Base-by-base conservation (phyloP, 1,140 invertebrate genomes). In the Leptinotarsa lineolata region DNA sequence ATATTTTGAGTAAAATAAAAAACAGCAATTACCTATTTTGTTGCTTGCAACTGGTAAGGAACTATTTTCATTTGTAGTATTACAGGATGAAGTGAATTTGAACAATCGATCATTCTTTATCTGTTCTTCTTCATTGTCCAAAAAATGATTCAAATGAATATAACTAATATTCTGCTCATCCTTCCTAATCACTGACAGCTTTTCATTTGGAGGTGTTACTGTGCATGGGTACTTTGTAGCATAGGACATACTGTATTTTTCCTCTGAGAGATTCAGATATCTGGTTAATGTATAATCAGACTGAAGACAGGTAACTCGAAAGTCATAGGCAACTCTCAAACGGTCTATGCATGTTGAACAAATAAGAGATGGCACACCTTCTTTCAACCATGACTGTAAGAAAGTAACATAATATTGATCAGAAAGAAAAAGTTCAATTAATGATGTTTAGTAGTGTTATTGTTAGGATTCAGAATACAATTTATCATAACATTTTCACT, bases 141-240 rank as follows among this genome's bases (percentile, higher is more conserved):
- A 73, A 72, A 83, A 83, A 76, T 83, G 82, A 72, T 83, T 82
- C n/a, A 83, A 71, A 76, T 83, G 82, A 59, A 82, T 30, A 76
- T 80, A 83, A 58, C 81, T 80, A 15, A 80, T 66, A 74, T 82
- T 83, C 68, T 78, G 77, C 6, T 76, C 71, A 30, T 82, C 81
- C 63, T 78, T 78, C 39, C 72, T 77, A n/a, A 72, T 77, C 54
- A 74, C 72, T 3, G 77, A 59, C 44, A 63, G 68, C n/a, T 39
- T 72, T 60, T 76, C 54, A 59, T 39, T 73, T 3, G 60, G 44
- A 48, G 70, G 3, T 66, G 68, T 15, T 71, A 78, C 68, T 44
- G 39, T 70, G 76, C 78, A 78, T 72, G 76, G 78, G 68, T 76
- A 79, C 72, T 78, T 80, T 64, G 76, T 77, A 70, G 75, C 75